Evolutionary conservation across 2,888 invertebrate genomes (phyloP), one percentile per base, ranked within the genome.

Genomic region (Yponomeuta sedellus): DNA sequence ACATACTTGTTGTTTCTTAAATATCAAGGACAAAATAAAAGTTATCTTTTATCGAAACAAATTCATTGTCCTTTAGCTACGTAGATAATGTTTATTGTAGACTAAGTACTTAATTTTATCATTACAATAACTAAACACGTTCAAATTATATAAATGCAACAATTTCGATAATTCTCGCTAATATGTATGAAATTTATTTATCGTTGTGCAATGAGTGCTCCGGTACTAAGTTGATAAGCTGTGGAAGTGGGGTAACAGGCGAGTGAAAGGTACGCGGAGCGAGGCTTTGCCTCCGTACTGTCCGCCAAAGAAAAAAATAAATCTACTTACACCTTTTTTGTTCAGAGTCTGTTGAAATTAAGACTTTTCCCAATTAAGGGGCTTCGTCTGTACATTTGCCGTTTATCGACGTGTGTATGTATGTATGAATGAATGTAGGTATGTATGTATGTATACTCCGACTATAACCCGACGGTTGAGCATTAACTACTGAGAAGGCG

Each of bases 261-360:
- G 44, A 52, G 59, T 59, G 20, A 20, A 59, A 22, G 34, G 59
- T 22, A 61, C 68, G 44, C 64, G 66, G 56, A 63, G 39, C 19
- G 61, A 66, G 71, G 68, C 67, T 68, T 66, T 66, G 70, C 70
- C 70, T 67, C 70, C 69, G 66, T 52, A 52, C 12, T 16, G 44
- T 16, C 44, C 16, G 44, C 16, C 44, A 52, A 6, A 52, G 3
- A 16, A 16, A 16, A 52, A 34, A 34, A 34, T 34, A 34, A 34
- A 34, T 34, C 34, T 34, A 34, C 34, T 34, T 5, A 34, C 8
- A 8, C 34, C 34, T 34, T 6, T n/a, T 34, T 34, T 34, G 34
- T 34, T 34, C 34, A 1, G 34, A 34, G 5, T 34, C 8, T 8
- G 34, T 34, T 34, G 34, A 34, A 34, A 34, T 34, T 34, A 34